Evolutionary conservation across 2,113 vertebrate genomes (phyloP).

Genomic region (Ceyx margarethae): DNA sequence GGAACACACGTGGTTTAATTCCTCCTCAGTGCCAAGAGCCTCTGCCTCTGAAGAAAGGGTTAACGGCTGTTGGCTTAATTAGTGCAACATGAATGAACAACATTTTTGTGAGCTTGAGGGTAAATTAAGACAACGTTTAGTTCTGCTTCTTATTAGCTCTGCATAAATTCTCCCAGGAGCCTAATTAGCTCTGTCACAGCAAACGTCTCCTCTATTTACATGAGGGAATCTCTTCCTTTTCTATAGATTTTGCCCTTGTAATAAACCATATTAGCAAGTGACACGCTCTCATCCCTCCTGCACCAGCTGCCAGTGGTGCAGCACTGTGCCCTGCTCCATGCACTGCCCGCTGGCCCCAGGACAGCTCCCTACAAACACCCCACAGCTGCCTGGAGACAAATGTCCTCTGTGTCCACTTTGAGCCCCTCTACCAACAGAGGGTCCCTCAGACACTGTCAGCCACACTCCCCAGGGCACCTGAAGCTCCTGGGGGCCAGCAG

Average conservation of each 20-base stretch:
- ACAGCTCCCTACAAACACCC: not conserved
- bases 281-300: not conserved
- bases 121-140: slow-evolving; percentile 75
- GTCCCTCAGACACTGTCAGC: too few species aligned
- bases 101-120: slow-evolving; percentile 56
- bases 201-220: slow-evolving; percentile 44
- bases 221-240: not conserved
- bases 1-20: not conserved
- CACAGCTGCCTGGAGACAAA: fast-evolving
- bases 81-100: slow-evolving; percentile 65
- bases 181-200: slow-evolving; percentile 74
- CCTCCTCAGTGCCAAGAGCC: not conserved
- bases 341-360: not conserved
- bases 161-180: slow-evolving; percentile 74
- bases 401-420: fast-evolving
- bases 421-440: fast-evolving
- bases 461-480: fast-evolving
- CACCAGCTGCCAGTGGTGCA: fast-evolving
- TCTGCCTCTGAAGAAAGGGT: slow-evolving; percentile 31
- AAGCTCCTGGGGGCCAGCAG: not conserved
- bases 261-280: not conserved
- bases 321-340: not conserved
- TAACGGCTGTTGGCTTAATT: slow-evolving; percentile 70
- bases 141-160: slow-evolving; percentile 71
- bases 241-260: not conserved